Evolutionary conservation across 2,888 invertebrate genomes (phyloP).

Genomic region (Leptopilina syphax): DNA sequence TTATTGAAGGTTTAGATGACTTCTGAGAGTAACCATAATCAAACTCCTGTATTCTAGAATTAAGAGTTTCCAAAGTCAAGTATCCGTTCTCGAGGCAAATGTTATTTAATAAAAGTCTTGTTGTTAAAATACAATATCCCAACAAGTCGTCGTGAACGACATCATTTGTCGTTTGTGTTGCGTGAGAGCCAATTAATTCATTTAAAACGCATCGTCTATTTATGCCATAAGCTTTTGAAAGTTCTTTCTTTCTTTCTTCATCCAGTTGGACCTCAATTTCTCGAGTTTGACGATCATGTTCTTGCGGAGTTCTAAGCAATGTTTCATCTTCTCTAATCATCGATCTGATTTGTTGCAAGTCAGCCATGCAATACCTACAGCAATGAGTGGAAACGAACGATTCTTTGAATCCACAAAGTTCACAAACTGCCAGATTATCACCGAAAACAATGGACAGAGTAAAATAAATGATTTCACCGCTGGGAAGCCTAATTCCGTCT

Average conservation of each 20-base stretch:
- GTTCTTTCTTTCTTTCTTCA: background rate
- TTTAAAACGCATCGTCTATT: slow-evolving; percentile 30
- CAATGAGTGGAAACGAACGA: slow-evolving; percentile 26
- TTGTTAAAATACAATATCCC: background rate
- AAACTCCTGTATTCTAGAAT: slow-evolving; percentile 5
- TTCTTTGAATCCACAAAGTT: slow-evolving; percentile 37
- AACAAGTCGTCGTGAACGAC: slow-evolving; percentile 26
- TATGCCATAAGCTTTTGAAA: slow-evolving; percentile 25
- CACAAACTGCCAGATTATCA: slow-evolving; percentile 31
- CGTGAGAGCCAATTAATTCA: slow-evolving; percentile 18
- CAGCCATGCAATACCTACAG: slow-evolving; percentile 33
- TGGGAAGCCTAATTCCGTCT: slow-evolving; percentile 14
- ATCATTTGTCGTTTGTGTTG: slow-evolving; percentile 16
- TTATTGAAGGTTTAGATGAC: slow-evolving; percentile 40
- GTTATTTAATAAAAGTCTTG: background rate
- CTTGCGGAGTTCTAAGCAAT: slow-evolving; percentile 28
- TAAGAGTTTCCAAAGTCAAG: background rate
- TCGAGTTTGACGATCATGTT: slow-evolving; percentile 4
- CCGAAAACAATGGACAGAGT: background rate
- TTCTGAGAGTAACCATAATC: slow-evolving; percentile 41
- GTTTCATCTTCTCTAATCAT: slow-evolving; percentile 23
- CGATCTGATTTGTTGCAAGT: background rate
- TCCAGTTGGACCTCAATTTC: background rate
- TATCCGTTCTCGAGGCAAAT: background rate
- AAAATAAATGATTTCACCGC: background rate